Percentiles rank a stretch among this genome's conserved stretches.
Evolutionary conservation across 1,140 invertebrate genomes (phyloP).

Genomic region (Lycorma delicatula): DNA sequence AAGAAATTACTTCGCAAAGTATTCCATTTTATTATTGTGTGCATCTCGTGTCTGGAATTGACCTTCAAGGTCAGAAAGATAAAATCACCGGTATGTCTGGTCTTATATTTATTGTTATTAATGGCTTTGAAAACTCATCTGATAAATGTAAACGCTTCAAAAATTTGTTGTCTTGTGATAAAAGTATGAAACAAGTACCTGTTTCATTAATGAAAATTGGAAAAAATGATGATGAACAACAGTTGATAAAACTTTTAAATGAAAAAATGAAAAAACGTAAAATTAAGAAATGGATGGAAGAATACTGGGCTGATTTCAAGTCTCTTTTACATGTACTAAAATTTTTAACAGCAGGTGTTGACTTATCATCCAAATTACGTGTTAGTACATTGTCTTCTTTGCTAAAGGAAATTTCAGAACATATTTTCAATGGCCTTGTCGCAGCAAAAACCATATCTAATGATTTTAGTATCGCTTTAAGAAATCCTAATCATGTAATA

Average conservation of each 20-base stretch:
- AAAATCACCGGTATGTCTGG: slow-evolving; percentile 17
- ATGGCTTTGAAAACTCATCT: slow-evolving; percentile 14
- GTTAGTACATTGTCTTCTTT: neutral
- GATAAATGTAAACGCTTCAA: slow-evolving; percentile 6
- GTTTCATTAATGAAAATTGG: slow-evolving; percentile 14
- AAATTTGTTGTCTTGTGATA: neutral
- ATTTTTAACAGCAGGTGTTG: neutral
- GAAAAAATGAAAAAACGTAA: neutral
- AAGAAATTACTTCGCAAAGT: neutral
- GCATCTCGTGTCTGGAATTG: neutral
- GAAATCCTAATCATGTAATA: neutral
- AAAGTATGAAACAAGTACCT: slow-evolving; percentile 6
- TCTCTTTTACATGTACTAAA: neutral
- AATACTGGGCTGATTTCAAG: neutral
- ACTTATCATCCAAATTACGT: neutral
- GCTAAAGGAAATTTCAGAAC: neutral
- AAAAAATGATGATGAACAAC: too few relatives aligned
- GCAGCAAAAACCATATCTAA: neutral
- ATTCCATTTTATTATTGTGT: slow-evolving; percentile 16
- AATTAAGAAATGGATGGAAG: neutral
- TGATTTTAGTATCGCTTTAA: neutral
- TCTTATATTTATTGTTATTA: slow-evolving; percentile 15
- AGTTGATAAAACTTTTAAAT: neutral
- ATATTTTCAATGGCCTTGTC: slow-evolving; percentile 5
- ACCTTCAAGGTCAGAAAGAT: neutral